Evolutionary conservation across 2,113 vertebrate species (phyloP), one percentile per base, ranked within the genome.

Genomic region (Neolamprologus longior): DNA sequence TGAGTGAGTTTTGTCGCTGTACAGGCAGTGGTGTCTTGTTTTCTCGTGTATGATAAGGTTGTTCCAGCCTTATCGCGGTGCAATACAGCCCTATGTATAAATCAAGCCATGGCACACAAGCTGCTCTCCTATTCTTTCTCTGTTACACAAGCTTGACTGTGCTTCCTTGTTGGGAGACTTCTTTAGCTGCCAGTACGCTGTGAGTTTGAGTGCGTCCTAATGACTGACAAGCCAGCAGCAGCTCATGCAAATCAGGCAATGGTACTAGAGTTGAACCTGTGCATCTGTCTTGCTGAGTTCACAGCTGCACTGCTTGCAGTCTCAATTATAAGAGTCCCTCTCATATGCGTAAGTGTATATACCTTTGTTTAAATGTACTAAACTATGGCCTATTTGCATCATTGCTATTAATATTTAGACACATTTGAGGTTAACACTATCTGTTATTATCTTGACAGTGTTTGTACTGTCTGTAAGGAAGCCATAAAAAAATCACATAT

Each of bases 161-260:
- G 40, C 53, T 91, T 83, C 87, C 86, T 87, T 90, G 87, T 86
- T 28, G 13, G 53, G 87, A 90, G 88, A 76, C 66, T 78, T 86
- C 90, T 93, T 82, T 55, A 82, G 86, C 76, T 87, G 89, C 90
- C 90, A 68, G 86, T 11, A 7, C 7, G 12, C 87, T 57, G 87
- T 71, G 89, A 88, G 90, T 90, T 86, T 92, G 87, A 92, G 78
- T 88, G 83, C 8, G 35, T 94, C 85, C 90, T 90, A 91, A 91
- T 94, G 92, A 94, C 87, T 95, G 94, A 94, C 93, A 95, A 91
- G 87, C 86, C 47, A 90, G 83, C 86, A 87, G 88, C 86, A 86
- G 88, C 86, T 93, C 91, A 95, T 96, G 95, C 93, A 95, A 95
- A 95, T 94, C 86, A 92, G 89, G 14, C 84, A 31, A 35, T 94